A percentile compares a stretch with the other conserved stretches of the same genome.
These are phyloP conservation scores for Melanitta fusca DNA, from an alignment of 2,797 vertebrate species.

Conservation along the genomic window DNA sequence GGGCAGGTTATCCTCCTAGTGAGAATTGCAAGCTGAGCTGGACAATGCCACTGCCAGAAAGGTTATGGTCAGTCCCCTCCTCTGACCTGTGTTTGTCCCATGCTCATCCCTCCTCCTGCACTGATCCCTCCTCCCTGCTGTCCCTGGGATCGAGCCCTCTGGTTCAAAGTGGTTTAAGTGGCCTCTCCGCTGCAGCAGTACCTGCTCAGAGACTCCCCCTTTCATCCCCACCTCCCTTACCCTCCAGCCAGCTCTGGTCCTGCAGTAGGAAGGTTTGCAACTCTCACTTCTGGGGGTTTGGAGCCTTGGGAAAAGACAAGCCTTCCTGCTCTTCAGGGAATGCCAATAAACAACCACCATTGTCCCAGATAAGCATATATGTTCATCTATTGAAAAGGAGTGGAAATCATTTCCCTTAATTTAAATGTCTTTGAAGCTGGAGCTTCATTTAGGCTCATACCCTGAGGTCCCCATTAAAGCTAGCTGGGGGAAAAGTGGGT, in stretches of 20 bases:
- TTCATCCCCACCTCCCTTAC: not conserved
- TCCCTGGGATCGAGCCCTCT: not conserved
- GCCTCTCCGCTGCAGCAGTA: not conserved
- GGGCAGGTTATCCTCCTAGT: rapidly evolving
- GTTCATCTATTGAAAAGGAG: not conserved
- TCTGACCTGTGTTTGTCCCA: not conserved
- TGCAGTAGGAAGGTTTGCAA: not conserved
- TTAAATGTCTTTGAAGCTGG: not conserved
- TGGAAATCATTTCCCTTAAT: not conserved
- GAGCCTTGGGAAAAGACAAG: not conserved
- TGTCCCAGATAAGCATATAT: not conserved
- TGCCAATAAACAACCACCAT: too few species aligned
- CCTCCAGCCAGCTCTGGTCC: not conserved
- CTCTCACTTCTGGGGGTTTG: not conserved
- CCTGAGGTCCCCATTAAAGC: not conserved
- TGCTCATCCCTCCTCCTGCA: not conserved
- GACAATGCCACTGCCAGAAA: not conserved
- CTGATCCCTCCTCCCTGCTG: not conserved
- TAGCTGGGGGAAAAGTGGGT: not conserved
- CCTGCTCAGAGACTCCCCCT: not conserved
- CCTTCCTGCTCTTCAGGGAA: not conserved
- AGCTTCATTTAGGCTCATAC: not conserved
- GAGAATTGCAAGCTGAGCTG: not conserved
- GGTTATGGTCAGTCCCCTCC: not conserved
- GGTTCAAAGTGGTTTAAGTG: not conserved